phyloP scores from a whole-genome alignment of 2,797 vertebrate genomes.

The Pseudochirops cupreus region DNA sequence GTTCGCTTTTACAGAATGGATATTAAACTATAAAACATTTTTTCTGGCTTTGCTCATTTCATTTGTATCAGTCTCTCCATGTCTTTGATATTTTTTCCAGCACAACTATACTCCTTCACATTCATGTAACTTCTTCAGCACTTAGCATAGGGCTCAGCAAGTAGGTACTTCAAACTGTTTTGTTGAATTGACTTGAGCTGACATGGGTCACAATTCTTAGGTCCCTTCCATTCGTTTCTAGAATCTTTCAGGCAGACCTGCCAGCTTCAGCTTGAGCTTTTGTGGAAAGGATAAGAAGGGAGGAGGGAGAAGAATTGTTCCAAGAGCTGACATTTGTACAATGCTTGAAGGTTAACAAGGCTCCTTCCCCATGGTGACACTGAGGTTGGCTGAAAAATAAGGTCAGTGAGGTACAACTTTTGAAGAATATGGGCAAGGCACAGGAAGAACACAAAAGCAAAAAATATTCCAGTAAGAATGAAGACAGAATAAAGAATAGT shows the following conservation, averaged over 20 bases:
- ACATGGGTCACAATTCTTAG: not conserved
- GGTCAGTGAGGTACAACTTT: not conserved
- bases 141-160: not conserved
- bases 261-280: not conserved
- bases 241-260: not conserved
- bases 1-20: not conserved
- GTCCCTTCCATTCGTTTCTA: not conserved
- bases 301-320: not conserved
- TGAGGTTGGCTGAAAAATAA: not conserved
- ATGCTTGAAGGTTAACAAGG: not conserved
- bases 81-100: not conserved
- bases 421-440: not conserved
- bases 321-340: not conserved
- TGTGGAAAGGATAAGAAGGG: not conserved
- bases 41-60: not conserved
- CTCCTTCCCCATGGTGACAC: not conserved
- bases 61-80: not conserved
- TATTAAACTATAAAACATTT: not conserved
- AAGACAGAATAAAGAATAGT: not conserved
- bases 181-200: not conserved
- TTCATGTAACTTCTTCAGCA: not conserved
- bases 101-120: not conserved
- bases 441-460: not conserved
- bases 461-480: conserved; percentile 12
- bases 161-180: not conserved